Evolutionary conservation across 2,797 vertebrate species (phyloP).

Genomic region (Anabas testudineus): DNA sequence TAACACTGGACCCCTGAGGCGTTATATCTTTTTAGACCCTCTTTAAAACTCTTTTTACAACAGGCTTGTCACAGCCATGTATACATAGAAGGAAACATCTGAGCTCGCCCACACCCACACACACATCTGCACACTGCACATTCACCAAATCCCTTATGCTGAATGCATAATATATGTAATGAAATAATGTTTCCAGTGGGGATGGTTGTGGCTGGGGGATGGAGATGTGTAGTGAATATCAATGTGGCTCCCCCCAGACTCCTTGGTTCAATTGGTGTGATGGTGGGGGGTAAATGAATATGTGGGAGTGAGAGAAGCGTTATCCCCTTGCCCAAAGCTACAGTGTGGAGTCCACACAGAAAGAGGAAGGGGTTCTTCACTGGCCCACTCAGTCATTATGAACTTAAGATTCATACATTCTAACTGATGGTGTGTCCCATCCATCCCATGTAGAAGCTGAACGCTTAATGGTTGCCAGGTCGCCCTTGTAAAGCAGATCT

Average conservation of each 20-base stretch:
- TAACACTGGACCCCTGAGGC: slow-evolving; percentile 71
- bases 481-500: no score
- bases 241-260: slow-evolving; percentile 81
- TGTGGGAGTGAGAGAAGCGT: slow-evolving; percentile 79
- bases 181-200: slow-evolving; percentile 89
- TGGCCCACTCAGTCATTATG: slow-evolving; percentile 71
- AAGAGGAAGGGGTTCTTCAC: slow-evolving; percentile 60
- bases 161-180: slow-evolving; percentile 91
- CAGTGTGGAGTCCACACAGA: slow-evolving; percentile 71
- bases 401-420: slow-evolving; percentile 66
- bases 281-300: slow-evolving; percentile 88
- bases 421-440: slow-evolving; percentile 37
- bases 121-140: slow-evolving; percentile 72
- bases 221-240: slow-evolving; percentile 83
- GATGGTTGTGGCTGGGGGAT: slow-evolving; percentile 82
- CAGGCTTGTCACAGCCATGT: slow-evolving; percentile 79
- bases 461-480: slow-evolving; percentile 10
- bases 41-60: slow-evolving; percentile 78
- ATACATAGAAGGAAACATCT: slow-evolving; percentile 77
- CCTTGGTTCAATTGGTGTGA: slow-evolving; percentile 83
- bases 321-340: slow-evolving; percentile 85
- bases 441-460: slow-evolving; percentile 9
- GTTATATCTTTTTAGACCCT: slow-evolving; percentile 71
- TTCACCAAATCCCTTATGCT: slow-evolving; percentile 80
- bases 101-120: slow-evolving; percentile 74